Percentiles rank a stretch among this genome's conserved stretches.
phyloP scores from a whole-genome alignment of 2,888 invertebrate genomes.

The Petrophora chlorosata region DNA sequence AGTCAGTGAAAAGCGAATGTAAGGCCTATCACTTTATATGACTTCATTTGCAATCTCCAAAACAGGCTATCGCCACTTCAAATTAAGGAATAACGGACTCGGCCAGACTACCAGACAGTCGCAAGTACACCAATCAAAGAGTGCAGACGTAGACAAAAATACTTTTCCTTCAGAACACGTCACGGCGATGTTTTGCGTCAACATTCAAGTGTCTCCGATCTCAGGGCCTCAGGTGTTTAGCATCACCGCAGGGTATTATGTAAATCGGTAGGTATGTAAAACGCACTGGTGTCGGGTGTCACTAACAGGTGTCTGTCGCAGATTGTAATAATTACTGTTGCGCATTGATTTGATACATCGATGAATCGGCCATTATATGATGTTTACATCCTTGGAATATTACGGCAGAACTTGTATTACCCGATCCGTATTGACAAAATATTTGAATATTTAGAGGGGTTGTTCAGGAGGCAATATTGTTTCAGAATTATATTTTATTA shows the following conservation, averaged over 20 bases:
- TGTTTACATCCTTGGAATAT: too few relatives aligned
- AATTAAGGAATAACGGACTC: too few relatives aligned
- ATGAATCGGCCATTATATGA: constrained; percentile 16
- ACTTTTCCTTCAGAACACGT: constrained; percentile 17
- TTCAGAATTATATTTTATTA: too few relatives aligned
- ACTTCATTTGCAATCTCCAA: too few relatives aligned
- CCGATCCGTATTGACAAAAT: too few relatives aligned
- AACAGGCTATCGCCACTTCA: too few relatives aligned
- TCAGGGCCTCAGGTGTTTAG: constrained; percentile 46
- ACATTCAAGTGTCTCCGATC: constrained; percentile 30
- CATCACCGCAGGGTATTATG: constrained; percentile 59
- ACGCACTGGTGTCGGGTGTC: constrained; percentile 60
- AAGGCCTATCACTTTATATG: too few relatives aligned
- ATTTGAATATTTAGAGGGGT: too few relatives aligned
- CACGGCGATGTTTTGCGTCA: constrained; percentile 33
- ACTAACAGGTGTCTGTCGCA: constrained; percentile 62
- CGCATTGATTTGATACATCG: constrained; percentile 41
- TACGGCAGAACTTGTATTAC: not conserved
- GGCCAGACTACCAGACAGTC: not conserved
- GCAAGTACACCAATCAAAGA: not conserved
- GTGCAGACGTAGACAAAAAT: constrained; percentile 18
- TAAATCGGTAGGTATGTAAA: constrained; percentile 59
- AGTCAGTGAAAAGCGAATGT: too few relatives aligned
- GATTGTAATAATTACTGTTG: constrained; percentile 57
- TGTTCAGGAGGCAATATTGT: too few relatives aligned